Percentiles rank a stretch among this genome's conserved stretches.
phyloP scores from a whole-genome alignment of 2,113 vertebrate genomes.

The Reinhardtius hippoglossoides region DNA sequence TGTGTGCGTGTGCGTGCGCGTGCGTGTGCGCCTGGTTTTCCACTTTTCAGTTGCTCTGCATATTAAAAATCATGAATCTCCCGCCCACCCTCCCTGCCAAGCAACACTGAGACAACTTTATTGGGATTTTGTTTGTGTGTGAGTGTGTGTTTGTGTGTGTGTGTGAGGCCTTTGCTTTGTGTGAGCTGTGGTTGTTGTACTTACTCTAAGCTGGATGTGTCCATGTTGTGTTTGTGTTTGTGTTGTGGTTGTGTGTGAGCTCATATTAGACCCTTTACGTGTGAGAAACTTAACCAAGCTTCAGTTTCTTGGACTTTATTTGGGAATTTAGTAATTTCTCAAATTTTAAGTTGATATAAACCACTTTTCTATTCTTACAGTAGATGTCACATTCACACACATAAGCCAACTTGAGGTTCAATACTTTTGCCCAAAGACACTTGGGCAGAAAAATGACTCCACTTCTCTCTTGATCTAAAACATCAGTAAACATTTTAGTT shows the following conservation, averaged over 20 bases:
- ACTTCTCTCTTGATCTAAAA: no score
- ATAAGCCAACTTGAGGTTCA: no score
- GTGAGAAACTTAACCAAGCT: background rate
- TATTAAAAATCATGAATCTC: slow-evolving; percentile 76
- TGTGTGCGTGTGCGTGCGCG: slow-evolving; percentile 29
- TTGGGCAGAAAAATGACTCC: no score
- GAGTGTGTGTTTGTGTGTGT: slow-evolving; percentile 12
- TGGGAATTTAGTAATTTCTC: background rate
- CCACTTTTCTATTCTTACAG: no score
- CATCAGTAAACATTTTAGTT: no score
- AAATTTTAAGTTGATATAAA: no score
- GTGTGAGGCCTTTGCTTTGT: background rate
- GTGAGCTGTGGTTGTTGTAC: slow-evolving; percentile 1
- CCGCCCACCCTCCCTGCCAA: slow-evolving; percentile 26
- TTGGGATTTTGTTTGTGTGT: slow-evolving; percentile 31
- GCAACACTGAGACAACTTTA: slow-evolving; percentile 59
- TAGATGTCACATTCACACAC: no score
- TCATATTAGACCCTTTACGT: background rate
- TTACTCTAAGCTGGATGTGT: background rate
- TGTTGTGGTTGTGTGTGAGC: slow-evolving; percentile 7
- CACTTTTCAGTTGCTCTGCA: slow-evolving; percentile 66
- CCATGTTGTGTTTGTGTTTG: slow-evolving; percentile 27
- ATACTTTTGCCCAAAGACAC: no score
- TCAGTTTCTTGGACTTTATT: background rate
- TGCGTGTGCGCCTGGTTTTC: slow-evolving; percentile 52